Evolutionary conservation across 1,140 invertebrate species (phyloP), one percentile per base, ranked within the genome.

Genomic region (Neuroterus valhalla): DNA sequence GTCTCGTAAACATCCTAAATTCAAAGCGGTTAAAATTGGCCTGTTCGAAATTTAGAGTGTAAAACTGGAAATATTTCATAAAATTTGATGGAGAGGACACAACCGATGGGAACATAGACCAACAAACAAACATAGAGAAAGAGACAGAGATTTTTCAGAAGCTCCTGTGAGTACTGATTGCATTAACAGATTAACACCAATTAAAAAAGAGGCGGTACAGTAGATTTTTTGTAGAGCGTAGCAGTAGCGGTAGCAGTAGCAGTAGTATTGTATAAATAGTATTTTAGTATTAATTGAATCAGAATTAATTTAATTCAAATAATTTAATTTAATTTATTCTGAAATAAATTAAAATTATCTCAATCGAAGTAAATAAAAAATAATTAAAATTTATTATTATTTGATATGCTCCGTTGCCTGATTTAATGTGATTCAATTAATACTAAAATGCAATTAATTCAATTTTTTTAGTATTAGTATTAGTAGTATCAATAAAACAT

Each of bases 171-270:
- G 55, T 62, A 15, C 14, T 62, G 23, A 62, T 15, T 38, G 14
- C 46, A 38, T 38, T 72, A 21, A 72, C 15, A 70, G 17, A 31
- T 31, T 70, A 42, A 72, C 11, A 70, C 15, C 42, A 43, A 70
- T 44, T 12, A 69, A 66, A 50, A 70, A 78, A 78, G 68, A 38
- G 52, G 19, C 38, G 12, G 10, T 15, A 68, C n/a, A 66, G 44
- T 46, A 42, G 19, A 31, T 38, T 69, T 31, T 73, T 19, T 21
- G 48, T 66, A 26, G 15, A 19, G 48, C 23, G 72, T 81, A 68
- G 75, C 76, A 73, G 50, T 80, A 66, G 73, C 72, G 69, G 50
- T 50, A 50, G 68, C 68, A 72, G 67, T 50, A 75, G 31, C 31
- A 62, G 42, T 55, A 71, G 42, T 74, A 69, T 68, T 23, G 31